Evolutionary conservation across 1,140 invertebrate species (phyloP), one percentile per base, ranked within the genome.

Genomic region (Euglossa dilemma): DNA sequence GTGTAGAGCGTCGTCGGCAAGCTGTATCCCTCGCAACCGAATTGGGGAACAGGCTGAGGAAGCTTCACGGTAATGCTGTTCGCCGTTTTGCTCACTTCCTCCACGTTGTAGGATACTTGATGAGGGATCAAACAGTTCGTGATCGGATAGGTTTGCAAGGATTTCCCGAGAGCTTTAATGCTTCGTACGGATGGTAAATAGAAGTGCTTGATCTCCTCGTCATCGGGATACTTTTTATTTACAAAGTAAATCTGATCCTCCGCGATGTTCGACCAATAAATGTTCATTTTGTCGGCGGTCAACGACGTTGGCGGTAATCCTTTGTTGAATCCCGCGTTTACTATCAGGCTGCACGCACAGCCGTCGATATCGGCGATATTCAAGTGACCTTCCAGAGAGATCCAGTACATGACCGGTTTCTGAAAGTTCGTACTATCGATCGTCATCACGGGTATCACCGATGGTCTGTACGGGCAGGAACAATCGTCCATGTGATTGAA

Each of bases 91-190:
- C 94, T 75, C 0, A 96, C 79, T 84, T 92, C 93, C 9, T 96
- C 93, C 20, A 94, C 91, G 25, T 95, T 91, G 36, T 95, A 94
- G 23, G 92, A 87, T 63, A 95, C 93, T 87, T 95, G 93, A 75
- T 94, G 93, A 0, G 97, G 97, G 67, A 95, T 95, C 4, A 98
- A 91, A 90, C 97, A 98, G 14, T 95, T 93, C n/a, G 94, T 92
- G n/a, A 92, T 94, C 50, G 97, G 97, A 92, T 97, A 97, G 0
- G 97, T 96, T 92, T 98, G 97, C 36, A 97, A 94, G n/a, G 96
- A 96, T 57, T 95, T 94, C 25, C 97, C 97, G 83, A 97, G 94
- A 0, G 97, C 96, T 89, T 96, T 93, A 28, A 98, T 96, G 88
- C 96, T 95, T 84, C 93, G 57, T 57, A 93, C 90, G 80, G 91